Conservation (phyloP, 2,888 invertebrate genomes). For the Andrena marginata region DNA sequence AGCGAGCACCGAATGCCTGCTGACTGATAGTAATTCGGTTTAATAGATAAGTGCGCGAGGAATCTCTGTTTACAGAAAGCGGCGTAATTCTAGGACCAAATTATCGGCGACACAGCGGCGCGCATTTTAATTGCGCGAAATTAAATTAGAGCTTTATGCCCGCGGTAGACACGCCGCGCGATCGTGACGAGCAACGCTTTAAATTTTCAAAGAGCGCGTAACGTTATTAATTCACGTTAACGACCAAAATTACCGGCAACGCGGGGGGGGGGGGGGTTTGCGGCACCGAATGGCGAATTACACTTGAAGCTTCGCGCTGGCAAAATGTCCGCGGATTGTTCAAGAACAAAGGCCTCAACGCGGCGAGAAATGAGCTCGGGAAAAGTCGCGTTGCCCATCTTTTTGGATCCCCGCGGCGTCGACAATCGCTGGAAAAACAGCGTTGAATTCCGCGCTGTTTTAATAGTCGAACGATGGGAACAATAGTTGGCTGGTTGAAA, state of each 20-base stretch:
- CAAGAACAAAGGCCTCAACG: constrained; percentile 8
- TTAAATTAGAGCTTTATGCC: constrained; percentile 50
- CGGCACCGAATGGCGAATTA: constrained; percentile 45
- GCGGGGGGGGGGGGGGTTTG: constrained; percentile 13
- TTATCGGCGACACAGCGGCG: constrained; percentile 39
- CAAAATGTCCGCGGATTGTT: constrained; percentile 9
- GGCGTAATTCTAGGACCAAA: constrained; percentile 16
- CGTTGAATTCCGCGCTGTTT: constrained; percentile 9
- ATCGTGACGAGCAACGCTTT: constrained; percentile 28
- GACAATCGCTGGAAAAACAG: constrained; percentile 7
- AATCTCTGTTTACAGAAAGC: constrained; percentile 30
- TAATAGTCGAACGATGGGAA: constrained; percentile 19
- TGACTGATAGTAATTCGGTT: constrained; percentile 42
- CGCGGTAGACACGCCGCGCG: constrained; percentile 30
- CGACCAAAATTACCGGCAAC: constrained; percentile 39
- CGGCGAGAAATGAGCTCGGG: constrained; percentile 10
- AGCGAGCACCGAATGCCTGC: constrained; percentile 6
- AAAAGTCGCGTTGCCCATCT: neutral
- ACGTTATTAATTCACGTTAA: constrained; percentile 55
- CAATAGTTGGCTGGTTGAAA: constrained; percentile 8
- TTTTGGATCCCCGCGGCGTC: neutral
- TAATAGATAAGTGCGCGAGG: constrained; percentile 20
- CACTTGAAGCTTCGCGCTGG: neutral
- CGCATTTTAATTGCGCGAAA: constrained; percentile 45
- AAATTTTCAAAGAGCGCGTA: constrained; percentile 37